phyloP scores from a whole-genome alignment of 2,888 invertebrate genomes.

The Xestobium rufovillosum region DNA sequence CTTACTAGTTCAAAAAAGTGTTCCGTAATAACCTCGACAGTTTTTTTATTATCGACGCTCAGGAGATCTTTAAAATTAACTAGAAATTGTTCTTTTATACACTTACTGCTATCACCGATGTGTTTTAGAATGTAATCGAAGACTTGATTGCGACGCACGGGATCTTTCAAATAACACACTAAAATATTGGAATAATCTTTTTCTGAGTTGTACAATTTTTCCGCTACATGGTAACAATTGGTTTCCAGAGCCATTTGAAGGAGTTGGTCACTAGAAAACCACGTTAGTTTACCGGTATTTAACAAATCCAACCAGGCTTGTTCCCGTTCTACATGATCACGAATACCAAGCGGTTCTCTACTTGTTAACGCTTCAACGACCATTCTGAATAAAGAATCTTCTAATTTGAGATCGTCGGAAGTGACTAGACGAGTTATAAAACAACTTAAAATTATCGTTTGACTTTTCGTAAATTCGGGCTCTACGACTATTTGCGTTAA shows the following conservation, averaged over 20 bases:
- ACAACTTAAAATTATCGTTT: slow-evolving; percentile 36
- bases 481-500: slow-evolving; percentile 65
- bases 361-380: slow-evolving; percentile 47
- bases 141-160: slow-evolving; percentile 53
- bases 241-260: slow-evolving; percentile 56
- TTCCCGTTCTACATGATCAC: slow-evolving; percentile 61
- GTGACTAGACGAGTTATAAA: slow-evolving; percentile 39
- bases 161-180: slow-evolving; percentile 60
- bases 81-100: slow-evolving; percentile 44
- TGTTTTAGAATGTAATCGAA: slow-evolving; percentile 51
- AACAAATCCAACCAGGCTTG: slow-evolving; percentile 66
- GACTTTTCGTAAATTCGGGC: slow-evolving; percentile 57
- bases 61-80: slow-evolving; percentile 48
- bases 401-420: slow-evolving; percentile 36
- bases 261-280: slow-evolving; percentile 52
- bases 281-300: slow-evolving; percentile 51
- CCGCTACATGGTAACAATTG: slow-evolving; percentile 63
- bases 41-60: slow-evolving; percentile 52
- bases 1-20: slow-evolving; percentile 46
- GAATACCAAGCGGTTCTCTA: slow-evolving; percentile 32
- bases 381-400: slow-evolving; percentile 48
- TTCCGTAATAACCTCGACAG: slow-evolving; percentile 55
- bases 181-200: slow-evolving; percentile 55
- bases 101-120: slow-evolving; percentile 39
- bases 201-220: slow-evolving; percentile 57